Conservation (phyloP, 2,888 invertebrate genomes). For the Coelinius sp. region DNA sequence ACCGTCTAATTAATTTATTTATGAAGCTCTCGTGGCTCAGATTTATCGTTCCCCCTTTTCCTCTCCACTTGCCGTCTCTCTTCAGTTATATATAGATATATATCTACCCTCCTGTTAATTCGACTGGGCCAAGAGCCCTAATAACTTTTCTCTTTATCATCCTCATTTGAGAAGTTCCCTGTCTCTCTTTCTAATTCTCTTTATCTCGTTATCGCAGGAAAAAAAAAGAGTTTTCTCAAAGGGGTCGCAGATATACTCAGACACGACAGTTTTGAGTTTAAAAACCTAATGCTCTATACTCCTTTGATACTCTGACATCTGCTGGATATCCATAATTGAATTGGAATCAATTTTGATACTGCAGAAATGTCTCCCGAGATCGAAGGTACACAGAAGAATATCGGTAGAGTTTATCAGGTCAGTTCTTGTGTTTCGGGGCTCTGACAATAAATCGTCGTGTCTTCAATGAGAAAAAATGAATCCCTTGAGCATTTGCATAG, state of each 20-base stretch:
- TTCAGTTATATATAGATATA: conserved; percentile 21
- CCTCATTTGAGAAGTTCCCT: conserved; percentile 6
- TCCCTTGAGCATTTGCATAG: conserved; percentile 36
- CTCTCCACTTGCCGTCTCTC: conserved; percentile 38
- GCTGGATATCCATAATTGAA: conserved; percentile 31
- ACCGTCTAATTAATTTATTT: conserved; percentile 68
- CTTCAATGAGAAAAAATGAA: conserved; percentile 36
- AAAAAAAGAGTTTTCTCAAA: conserved; percentile 47
- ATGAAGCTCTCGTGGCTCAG: conserved; percentile 54
- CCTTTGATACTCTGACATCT: conserved; percentile 25
- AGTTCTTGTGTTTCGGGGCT: conserved; percentile 23
- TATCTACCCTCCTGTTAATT: neutral
- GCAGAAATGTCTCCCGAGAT: neutral
- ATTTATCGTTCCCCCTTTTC: conserved; percentile 25
- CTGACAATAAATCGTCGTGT: conserved; percentile 45
- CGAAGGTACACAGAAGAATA: neutral
- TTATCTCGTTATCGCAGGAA: conserved; percentile 53
- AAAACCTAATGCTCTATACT: conserved; percentile 11
- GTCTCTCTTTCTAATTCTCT: neutral
- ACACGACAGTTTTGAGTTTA: neutral
- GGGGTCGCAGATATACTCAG: conserved; percentile 9
- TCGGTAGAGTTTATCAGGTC: conserved; percentile 25
- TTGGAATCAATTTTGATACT: conserved; percentile 28
- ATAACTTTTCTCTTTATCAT: conserved; percentile 63
- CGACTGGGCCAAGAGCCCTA: conserved; percentile 51